Conservation (phyloP, 1,140 invertebrate genomes). For the Globodera rostochiensis region DNA sequence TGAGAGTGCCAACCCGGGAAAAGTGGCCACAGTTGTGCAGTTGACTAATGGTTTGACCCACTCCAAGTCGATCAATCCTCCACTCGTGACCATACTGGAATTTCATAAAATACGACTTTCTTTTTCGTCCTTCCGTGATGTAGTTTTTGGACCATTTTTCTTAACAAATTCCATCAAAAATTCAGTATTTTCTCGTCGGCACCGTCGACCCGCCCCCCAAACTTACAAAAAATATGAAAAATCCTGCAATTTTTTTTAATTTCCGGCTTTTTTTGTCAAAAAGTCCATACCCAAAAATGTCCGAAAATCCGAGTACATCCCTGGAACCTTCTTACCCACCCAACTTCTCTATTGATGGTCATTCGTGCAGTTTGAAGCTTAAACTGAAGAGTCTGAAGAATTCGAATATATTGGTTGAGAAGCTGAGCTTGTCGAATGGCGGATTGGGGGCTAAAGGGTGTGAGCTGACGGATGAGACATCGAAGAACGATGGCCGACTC, state of each 20-base stretch:
- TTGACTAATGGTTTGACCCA: slow-evolving; percentile 2
- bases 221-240: too few species aligned
- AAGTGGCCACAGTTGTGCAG: background rate
- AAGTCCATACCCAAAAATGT: too few species aligned
- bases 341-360: background rate
- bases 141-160: background rate
- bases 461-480: background rate
- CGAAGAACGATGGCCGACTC: background rate
- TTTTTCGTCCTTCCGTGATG: background rate
- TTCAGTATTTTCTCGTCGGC: too few species aligned
- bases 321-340: background rate
- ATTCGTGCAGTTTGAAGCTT: background rate
- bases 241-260: too few species aligned
- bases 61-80: background rate
- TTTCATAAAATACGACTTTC: background rate
- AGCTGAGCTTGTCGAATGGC: background rate
- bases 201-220: too few species aligned
- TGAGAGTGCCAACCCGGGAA: slow-evolving; percentile 6
- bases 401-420: background rate
- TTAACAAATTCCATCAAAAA: too few species aligned
- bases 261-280: too few species aligned
- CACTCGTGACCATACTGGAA: background rate
- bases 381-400: background rate
- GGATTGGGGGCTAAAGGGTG: background rate
- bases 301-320: too few species aligned